These are phyloP conservation scores for Hiodon tergisus DNA, from an alignment of 2,113 vertebrate genomes.

Conservation along the genomic window DNA sequence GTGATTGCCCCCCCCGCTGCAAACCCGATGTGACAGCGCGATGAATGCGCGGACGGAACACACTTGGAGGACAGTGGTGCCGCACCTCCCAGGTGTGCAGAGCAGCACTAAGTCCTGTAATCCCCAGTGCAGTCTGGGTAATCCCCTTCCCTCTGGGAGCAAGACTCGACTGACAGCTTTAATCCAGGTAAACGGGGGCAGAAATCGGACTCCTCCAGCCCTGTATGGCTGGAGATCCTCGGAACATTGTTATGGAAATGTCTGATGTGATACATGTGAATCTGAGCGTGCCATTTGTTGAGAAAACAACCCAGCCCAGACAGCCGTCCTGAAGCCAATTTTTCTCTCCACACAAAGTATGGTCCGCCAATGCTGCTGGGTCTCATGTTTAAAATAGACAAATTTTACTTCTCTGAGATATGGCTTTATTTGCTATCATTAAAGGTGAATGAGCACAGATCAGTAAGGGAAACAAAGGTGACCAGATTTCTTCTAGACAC, in stretches of 20 bases:
- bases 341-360: too few relatives aligned
- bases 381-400: too few relatives aligned
- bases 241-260: constrained; percentile 25
- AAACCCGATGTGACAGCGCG: background rate
- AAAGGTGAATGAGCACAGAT: background rate
- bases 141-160: constrained; percentile 14
- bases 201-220: background rate
- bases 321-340: background rate
- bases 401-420: too few relatives aligned
- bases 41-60: background rate
- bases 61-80: background rate
- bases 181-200: constrained; percentile 9
- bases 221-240: background rate
- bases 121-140: constrained; percentile 11
- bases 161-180: constrained; percentile 4
- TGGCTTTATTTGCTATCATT: too few relatives aligned
- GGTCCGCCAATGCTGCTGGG: too few relatives aligned
- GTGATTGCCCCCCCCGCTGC: background rate
- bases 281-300: constrained; percentile 32
- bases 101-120: constrained; percentile 11
- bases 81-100: constrained; percentile 15
- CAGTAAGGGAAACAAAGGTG: background rate
- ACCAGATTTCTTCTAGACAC: constrained; percentile 5
- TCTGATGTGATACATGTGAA: constrained; percentile 41
- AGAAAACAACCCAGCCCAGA: background rate